Base-by-base conservation (phyloP, 37 sponge, comb jelly and placozoan genomes). In the Theonella swinhoei region DNA sequence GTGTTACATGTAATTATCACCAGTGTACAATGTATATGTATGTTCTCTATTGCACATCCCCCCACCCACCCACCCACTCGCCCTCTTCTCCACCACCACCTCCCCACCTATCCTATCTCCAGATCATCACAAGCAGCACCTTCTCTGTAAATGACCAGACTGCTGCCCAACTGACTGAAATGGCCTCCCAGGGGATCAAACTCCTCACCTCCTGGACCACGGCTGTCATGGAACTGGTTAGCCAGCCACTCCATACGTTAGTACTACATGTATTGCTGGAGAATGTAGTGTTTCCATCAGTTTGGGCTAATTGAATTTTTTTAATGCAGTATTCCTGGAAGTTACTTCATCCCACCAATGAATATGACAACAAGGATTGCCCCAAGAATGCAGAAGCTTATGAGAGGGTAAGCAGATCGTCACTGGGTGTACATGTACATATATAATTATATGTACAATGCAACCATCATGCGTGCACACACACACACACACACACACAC, bases 311-410 rank as follows among this genome's bases (percentile, higher is more conserved):
- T n/a, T n/a, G 7, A 14, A 25, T 76, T 28, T 3, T 70, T 25
- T 58, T 54, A 32, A 29, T 82, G 42, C 80, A 96, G 98, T 95
- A 92, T 84, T 95, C 93, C 22, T 97, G 95, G 95, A 97, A 97
- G 83, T 63, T 97, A 76, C 91, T 92, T 74, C 98, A 97, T 60
- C 98, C 98, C 9, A 95, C 95, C 41, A 92, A 95, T 72, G 91
- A 92, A 32, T 91, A 92, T 82, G 89, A 88, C 78, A 97, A 97
- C 88, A 92, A 94, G 42, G 83, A 89, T 0, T 97, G 98, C 60
- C 98, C 98, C 62, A 83, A 93, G 26, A 90, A 92, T 28, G 98
- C 98, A 17, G 95, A 89, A 61, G 95, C 97, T 61, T 97, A 97
- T 73, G 98, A 97, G 69, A 95, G 88, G 88, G 96, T 96, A 79